Base-by-base conservation (phyloP, 2,113 vertebrate species). In the Ciconia boyciana region DNA sequence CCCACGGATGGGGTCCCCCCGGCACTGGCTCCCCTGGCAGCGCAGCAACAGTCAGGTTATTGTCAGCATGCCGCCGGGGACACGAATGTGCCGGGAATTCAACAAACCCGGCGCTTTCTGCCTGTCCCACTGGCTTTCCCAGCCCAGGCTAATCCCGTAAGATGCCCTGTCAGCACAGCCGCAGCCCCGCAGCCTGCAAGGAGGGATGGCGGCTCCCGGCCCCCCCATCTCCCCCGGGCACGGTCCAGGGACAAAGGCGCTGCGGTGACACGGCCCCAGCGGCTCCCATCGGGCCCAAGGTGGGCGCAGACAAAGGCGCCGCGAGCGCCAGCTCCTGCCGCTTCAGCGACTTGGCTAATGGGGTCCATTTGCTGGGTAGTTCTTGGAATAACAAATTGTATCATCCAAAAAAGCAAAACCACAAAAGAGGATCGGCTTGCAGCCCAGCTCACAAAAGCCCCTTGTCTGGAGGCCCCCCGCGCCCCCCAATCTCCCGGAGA, bases 341-440 rank as follows among this genome's bases (percentile, higher is more conserved):
- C 84, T 88, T 44, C 5, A 7, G 89, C 83, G 84, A 75, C 92
- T 83, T 5, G 0, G 90, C 75, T 94, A 75, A 94, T 29, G 91
- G 83, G 90, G 91, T 96, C 93, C 87, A n/a, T 96, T 97, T 28
- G 60, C 87, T 43, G 89, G 92, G 83, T 87, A 91, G 89, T 72
- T 94, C 72, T 86, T 97, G 94, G 94, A 97, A 97, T 97, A 97
- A 97, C 94, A 97, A 96, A 97, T 81, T 87, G 89, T 94, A 97
- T 97, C 97, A 97, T 97, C 97, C 96, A 83, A 95, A 91, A 92
- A 76, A 93, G 93, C 94, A 41, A 97, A 97, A 96, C 97, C 97
- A 94, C 96, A 94, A 88, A 94, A 94, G 77, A 69, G 80, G 91
- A 94, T 89, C 62, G 1, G 86, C 58, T 95, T 91, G 83, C 89